Conservation (phyloP, 1,140 invertebrate species). For the Neuroterus valhalla region DNA sequence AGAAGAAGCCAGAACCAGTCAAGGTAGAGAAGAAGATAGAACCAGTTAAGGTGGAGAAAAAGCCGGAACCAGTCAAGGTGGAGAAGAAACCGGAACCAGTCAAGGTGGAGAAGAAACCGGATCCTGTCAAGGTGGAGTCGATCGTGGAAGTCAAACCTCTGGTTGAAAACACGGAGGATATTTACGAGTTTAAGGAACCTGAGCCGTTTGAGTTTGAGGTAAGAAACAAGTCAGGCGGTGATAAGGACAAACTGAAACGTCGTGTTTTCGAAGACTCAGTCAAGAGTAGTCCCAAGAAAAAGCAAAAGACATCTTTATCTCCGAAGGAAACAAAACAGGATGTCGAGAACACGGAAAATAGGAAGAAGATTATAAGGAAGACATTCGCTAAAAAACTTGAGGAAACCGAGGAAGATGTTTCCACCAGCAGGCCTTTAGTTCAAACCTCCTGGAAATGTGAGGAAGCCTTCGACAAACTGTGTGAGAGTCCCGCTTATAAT, state of each 20-base stretch:
- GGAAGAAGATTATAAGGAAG: conserved; percentile 54
- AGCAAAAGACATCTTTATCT: conserved; percentile 55
- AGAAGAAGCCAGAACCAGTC: conserved; percentile 7
- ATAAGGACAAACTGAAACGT: conserved; percentile 71
- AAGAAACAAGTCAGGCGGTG: conserved; percentile 72
- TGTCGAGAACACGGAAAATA: conserved; percentile 53
- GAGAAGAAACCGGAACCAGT: conserved; percentile 49
- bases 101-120: conserved; percentile 31
- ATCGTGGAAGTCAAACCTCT: conserved; percentile 55
- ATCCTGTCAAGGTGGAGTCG: conserved; percentile 56
- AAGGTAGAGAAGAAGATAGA: conserved; percentile 15
- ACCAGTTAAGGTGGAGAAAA: conserved; percentile 20
- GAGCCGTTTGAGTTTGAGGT: conserved; percentile 90
- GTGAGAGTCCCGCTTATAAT: conserved; percentile 67
- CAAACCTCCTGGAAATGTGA: conserved; percentile 53
- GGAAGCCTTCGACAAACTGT: conserved; percentile 76
- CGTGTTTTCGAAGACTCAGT: conserved; percentile 68
- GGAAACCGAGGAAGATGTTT: conserved; percentile 44
- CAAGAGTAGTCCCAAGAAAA: conserved; percentile 68
- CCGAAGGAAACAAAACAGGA: conserved; percentile 63
- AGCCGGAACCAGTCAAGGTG: conserved; percentile 26
- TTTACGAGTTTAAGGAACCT: conserved; percentile 92
- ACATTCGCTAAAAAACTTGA: conserved; percentile 59
- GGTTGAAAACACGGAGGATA: conserved; percentile 78
- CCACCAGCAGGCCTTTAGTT: conserved; percentile 5